These are phyloP conservation scores for Exocentrus adspersus DNA, from an alignment of 2,888 invertebrate species.

Conservation along the genomic window DNA sequence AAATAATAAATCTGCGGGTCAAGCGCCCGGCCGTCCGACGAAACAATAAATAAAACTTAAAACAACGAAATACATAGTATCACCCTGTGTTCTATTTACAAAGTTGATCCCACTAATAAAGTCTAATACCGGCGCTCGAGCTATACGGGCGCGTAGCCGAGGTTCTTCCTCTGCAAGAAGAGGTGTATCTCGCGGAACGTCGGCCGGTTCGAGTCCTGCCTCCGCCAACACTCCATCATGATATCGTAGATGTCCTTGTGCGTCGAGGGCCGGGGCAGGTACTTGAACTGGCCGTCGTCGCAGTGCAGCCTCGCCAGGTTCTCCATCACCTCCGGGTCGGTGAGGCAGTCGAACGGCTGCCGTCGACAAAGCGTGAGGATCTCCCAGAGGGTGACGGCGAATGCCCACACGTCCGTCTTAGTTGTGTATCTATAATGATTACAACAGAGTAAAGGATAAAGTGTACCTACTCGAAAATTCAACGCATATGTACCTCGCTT, in stretches of 20 bases:
- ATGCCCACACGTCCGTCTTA: slow-evolving; percentile 92
- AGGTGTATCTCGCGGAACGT: slow-evolving; percentile 84
- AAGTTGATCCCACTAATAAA: slow-evolving; percentile 55
- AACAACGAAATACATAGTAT: slow-evolving; percentile 52
- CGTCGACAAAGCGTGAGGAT: slow-evolving; percentile 81
- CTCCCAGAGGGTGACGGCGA: slow-evolving; percentile 89
- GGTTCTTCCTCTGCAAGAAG: slow-evolving; percentile 79
- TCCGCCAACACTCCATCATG: slow-evolving; percentile 87
- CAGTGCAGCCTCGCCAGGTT: slow-evolving; percentile 79
- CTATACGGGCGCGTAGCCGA: slow-evolving; percentile 69
- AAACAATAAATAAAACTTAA: slow-evolving; percentile 32
- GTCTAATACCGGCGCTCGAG: too few species aligned
- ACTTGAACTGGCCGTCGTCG: slow-evolving; percentile 70
- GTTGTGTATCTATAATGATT: slow-evolving; percentile 74
- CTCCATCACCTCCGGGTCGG: slow-evolving; percentile 82
- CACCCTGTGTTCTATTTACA: slow-evolving; percentile 65
- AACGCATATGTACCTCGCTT: slow-evolving; percentile 38
- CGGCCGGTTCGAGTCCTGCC: slow-evolving; percentile 79
- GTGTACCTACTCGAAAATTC: too few species aligned
- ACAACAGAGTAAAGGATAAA: too few species aligned
- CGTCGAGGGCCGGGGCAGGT: slow-evolving; percentile 71
- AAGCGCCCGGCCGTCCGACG: slow-evolving; percentile 10
- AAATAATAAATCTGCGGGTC: slow-evolving; percentile 16
- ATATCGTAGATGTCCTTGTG: slow-evolving; percentile 83
- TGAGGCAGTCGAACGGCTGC: slow-evolving; percentile 79